Conservation (phyloP, 2,888 invertebrate genomes). For the Orchesella flavescens region DNA sequence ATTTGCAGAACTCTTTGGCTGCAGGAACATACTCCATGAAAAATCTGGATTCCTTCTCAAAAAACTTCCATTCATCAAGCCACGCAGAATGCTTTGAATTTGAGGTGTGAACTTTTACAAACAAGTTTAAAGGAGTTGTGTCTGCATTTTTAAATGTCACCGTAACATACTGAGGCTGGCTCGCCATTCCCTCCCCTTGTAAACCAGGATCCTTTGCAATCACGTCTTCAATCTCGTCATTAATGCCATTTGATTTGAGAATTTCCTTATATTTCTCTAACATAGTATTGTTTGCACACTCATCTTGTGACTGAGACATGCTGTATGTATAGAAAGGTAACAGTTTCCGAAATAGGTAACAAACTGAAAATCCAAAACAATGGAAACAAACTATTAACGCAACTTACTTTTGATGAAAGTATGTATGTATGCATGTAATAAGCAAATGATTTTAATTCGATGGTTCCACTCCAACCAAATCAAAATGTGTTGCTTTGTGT, state of each 20-base stretch:
- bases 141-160: constrained; percentile 30
- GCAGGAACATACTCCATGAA: constrained; percentile 30
- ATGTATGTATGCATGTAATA: too few species aligned
- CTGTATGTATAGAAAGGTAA: too few species aligned
- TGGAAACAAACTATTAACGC: too few species aligned
- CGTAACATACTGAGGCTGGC: constrained; percentile 15
- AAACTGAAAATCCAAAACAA: too few species aligned
- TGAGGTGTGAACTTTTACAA: constrained; percentile 27
- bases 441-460: too few species aligned
- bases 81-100: not conserved
- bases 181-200: constrained; percentile 42
- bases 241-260: constrained; percentile 26
- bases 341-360: too few species aligned
- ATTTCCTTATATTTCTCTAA: constrained; percentile 24
- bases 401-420: too few species aligned
- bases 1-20: constrained; percentile 44
- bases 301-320: too few species aligned
- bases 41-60: constrained; percentile 53
- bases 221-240: constrained; percentile 32
- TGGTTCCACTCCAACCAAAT: too few species aligned
- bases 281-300: too few species aligned
- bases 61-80: constrained; percentile 31
- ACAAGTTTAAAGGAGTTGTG: constrained; percentile 35
- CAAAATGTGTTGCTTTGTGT: too few species aligned
- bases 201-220: constrained; percentile 27